phyloP scores from a whole-genome alignment of 2,888 invertebrate species.

The Melitaea athalia region DNA sequence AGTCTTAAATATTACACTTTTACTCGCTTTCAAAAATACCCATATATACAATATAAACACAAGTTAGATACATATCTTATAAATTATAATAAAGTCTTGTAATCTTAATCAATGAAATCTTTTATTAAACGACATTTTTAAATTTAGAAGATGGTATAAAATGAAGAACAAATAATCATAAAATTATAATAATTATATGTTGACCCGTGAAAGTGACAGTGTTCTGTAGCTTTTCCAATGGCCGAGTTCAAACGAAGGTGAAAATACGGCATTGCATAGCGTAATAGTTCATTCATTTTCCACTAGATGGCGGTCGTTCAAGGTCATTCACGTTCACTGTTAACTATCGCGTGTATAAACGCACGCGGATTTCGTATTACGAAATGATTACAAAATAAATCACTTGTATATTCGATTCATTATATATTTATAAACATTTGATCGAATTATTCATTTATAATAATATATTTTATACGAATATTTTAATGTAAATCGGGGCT shows the following conservation, averaged over 20 bases:
- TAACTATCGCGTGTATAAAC: conserved; percentile 51
- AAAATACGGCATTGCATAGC: conserved; percentile 51
- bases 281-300: conserved; percentile 43
- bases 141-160: background rate
- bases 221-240: conserved; percentile 60
- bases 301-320: conserved; percentile 50
- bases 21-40: too few relatives aligned
- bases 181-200: conserved; percentile 17
- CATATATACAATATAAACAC: too few relatives aligned
- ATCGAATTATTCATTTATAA: background rate
- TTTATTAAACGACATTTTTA: background rate
- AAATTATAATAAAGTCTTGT: too few relatives aligned
- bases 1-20: too few relatives aligned
- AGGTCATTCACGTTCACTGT: conserved; percentile 54
- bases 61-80: too few relatives aligned
- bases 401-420: conserved; percentile 15
- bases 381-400: conserved; percentile 49
- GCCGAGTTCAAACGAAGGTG: conserved; percentile 58
- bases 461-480: background rate
- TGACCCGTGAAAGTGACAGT: conserved; percentile 63
- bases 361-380: conserved; percentile 47
- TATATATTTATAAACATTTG: conserved; percentile 7
- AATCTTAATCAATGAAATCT: too few relatives aligned
- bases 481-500: background rate
- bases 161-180: background rate